Percentiles rank a stretch among this genome's conserved stretches.
Conservation (phyloP, 2,113 vertebrate species). For the Poeciliopsis prolifica region DNA sequence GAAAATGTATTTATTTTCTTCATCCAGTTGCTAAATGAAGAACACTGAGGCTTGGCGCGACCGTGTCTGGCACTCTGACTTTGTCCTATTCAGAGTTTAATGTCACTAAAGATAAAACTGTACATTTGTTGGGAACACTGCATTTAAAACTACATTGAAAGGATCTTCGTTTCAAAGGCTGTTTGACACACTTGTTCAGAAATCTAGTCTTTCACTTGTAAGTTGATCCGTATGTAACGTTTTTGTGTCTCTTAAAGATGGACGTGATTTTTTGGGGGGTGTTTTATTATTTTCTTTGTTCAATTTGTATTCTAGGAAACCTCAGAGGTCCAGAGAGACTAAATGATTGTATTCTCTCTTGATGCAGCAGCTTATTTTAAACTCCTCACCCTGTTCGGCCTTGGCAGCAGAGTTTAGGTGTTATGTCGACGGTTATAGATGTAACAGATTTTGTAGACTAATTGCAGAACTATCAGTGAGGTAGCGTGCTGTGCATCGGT, state of each 20-base stretch:
- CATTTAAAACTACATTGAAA: constrained; percentile 20
- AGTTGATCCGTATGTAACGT: background rate
- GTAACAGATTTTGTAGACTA: constrained; percentile 17
- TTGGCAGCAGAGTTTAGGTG: constrained; percentile 5
- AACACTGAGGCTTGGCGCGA: background rate
- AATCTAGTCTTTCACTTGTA: constrained; percentile 20
- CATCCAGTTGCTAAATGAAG: constrained; percentile 4
- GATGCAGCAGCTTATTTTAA: constrained; percentile 20
- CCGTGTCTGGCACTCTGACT: background rate
- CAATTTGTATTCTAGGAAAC: background rate
- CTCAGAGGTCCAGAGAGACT: background rate
- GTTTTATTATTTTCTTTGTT: background rate
- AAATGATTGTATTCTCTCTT: background rate
- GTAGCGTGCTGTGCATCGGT: constrained; percentile 52
- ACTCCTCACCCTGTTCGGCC: background rate
- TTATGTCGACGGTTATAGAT: constrained; percentile 11
- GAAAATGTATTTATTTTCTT: constrained; percentile 22
- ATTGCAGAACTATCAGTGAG: constrained; percentile 44
- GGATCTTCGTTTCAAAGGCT: background rate
- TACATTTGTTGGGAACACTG: constrained; percentile 17
- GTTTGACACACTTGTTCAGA: background rate
- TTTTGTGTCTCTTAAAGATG: background rate
- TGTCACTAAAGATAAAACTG: constrained; percentile 19
- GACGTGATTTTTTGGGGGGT: background rate
- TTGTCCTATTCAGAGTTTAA: constrained; percentile 16